Conservation (phyloP, 2,113 vertebrate genomes). For the Mirza zaza region DNA sequence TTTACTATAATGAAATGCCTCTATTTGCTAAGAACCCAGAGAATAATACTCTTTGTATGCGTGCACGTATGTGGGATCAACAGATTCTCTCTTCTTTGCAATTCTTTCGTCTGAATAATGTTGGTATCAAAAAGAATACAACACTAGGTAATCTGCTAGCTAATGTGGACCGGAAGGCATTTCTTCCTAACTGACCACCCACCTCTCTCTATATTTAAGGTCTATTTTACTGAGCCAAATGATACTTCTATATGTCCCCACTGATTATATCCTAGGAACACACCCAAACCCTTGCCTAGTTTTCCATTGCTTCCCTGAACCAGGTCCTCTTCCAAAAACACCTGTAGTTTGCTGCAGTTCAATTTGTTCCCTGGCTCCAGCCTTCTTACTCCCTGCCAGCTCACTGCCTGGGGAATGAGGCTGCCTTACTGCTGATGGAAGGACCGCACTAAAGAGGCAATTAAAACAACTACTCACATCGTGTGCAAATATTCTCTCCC, state of each 20-base stretch:
- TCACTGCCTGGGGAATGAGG: conserved; percentile 49
- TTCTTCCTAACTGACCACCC: not conserved
- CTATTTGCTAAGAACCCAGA: not conserved
- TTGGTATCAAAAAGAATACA: not conserved
- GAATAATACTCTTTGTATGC: not conserved
- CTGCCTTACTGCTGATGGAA: conserved; percentile 77
- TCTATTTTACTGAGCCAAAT: not conserved
- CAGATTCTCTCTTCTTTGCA: not conserved
- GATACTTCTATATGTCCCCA: not conserved
- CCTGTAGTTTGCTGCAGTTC: not conserved
- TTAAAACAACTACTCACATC: conserved; percentile 94
- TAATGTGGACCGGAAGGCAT: not conserved
- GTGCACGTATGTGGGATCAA: not conserved
- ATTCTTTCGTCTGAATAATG: not conserved
- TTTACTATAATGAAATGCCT: not conserved
- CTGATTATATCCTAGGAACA: not conserved
- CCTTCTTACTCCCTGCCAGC: conserved; percentile 4
- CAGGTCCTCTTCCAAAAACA: conserved; percentile 62
- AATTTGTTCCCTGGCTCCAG: conserved; percentile 26
- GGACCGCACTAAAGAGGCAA: conserved; percentile 87
- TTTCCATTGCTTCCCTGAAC: conserved; percentile 27
- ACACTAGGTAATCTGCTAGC: not conserved
- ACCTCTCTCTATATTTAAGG: not conserved
- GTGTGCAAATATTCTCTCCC: conserved; percentile 97
- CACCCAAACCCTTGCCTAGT: not conserved